phyloP scores from a whole-genome alignment of 2,797 vertebrate species.

The Acanthurus tractus region DNA sequence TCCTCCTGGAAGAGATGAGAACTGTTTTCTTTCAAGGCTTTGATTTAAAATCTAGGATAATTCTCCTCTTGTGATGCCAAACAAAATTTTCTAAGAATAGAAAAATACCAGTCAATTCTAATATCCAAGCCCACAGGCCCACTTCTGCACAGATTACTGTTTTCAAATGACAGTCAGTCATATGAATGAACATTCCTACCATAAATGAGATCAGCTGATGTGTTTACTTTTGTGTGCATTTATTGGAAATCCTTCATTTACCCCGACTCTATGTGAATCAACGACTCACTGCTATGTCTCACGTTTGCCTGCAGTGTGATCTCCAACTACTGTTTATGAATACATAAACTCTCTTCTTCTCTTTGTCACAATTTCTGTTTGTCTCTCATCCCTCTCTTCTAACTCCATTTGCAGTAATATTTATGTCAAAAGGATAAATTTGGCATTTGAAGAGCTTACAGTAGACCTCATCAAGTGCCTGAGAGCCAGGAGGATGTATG shows the following conservation, averaged over 20 bases:
- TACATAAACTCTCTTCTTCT: neutral
- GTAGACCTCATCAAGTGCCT: slow-evolving; percentile 12
- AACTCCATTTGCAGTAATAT: slow-evolving; percentile 9
- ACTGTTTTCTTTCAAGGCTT: slow-evolving; percentile 1
- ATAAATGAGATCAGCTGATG: neutral
- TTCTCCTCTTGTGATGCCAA: neutral
- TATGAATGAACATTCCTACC: neutral
- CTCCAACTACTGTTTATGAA: slow-evolving; percentile 23
- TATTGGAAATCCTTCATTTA: slow-evolving; percentile 19
- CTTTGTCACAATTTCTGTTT: neutral
- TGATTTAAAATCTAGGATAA: neutral
- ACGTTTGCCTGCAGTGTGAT: slow-evolving; percentile 18
- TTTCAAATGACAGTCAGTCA: slow-evolving; percentile 18
- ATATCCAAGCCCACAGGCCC: neutral
- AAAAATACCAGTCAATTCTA: slow-evolving; percentile 6
- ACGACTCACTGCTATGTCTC: slow-evolving; percentile 8
- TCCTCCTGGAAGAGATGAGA: neutral
- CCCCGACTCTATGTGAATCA: slow-evolving; percentile 17
- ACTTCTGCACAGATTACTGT: neutral
- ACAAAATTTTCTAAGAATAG: neutral
- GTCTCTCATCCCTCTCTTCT: neutral
- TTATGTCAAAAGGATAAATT: slow-evolving; percentile 37
- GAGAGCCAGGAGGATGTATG: slow-evolving; percentile 5
- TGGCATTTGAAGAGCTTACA: neutral
- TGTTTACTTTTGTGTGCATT: slow-evolving; percentile 4